Percentiles rank a stretch among this genome's conserved stretches.
Evolutionary conservation across 2,888 invertebrate species (phyloP).

Genomic region (Drosophila merina): DNA sequence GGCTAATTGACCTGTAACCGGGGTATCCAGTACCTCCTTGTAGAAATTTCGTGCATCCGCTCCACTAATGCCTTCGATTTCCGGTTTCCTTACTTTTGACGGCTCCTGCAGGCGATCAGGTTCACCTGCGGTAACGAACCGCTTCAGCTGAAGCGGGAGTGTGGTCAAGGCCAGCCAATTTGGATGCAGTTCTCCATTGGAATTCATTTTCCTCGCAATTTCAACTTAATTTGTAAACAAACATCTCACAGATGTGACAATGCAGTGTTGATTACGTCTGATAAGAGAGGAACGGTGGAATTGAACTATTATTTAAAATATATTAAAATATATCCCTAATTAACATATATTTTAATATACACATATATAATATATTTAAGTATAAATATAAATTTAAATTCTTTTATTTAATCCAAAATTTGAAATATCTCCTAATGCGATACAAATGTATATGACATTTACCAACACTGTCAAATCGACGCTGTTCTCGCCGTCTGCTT

Average conservation of each 20-base stretch:
- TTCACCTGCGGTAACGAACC: constrained; percentile 76
- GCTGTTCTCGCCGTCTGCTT: constrained; percentile 23
- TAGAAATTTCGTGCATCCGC: constrained; percentile 78
- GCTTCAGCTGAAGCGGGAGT: constrained; percentile 78
- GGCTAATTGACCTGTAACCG: constrained; percentile 21
- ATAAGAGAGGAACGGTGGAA: not conserved
- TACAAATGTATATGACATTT: not conserved
- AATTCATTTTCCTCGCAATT: constrained; percentile 56
- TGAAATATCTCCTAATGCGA: not conserved
- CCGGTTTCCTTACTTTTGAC: constrained; percentile 38
- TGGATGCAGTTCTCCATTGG: constrained; percentile 78
- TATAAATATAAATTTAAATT: too few relatives aligned
- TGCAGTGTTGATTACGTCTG: constrained; percentile 23
- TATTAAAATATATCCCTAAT: too few relatives aligned
- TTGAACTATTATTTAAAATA: not conserved
- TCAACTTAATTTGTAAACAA: constrained; percentile 42
- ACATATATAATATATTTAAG: too few relatives aligned
- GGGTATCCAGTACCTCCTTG: constrained; percentile 67
- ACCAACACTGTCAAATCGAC: constrained; percentile 1
- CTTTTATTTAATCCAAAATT: too few relatives aligned
- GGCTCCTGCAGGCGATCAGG: constrained; percentile 17
- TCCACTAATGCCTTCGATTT: constrained; percentile 57
- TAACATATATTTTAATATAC: too few relatives aligned
- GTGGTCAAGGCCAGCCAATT: constrained; percentile 83
- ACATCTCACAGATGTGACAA: not conserved